A percentile compares a stretch with the other conserved stretches of the same genome.
Evolutionary conservation across 2,888 invertebrate species (phyloP).

Genomic region (Branchellion lobata): DNA sequence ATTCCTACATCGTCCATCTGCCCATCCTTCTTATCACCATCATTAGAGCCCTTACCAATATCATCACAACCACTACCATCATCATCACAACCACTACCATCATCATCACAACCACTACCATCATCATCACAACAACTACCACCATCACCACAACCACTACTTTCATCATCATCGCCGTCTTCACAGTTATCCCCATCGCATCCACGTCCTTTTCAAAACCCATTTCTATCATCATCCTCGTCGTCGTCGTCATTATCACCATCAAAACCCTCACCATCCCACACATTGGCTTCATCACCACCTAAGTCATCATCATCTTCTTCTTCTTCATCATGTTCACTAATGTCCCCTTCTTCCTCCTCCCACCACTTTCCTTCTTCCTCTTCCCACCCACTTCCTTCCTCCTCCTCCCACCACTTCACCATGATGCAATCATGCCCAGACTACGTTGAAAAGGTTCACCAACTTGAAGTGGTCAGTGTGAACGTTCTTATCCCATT

Average conservation of each 20-base stretch:
- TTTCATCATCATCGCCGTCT: not conserved
- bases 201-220: no score
- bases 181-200: not conserved
- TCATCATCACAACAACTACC: no score
- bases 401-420: not conserved
- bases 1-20: no score
- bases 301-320: constrained; percentile 3
- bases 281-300: not conserved
- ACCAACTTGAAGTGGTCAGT: not conserved
- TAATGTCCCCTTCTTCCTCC: not conserved
- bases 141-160: not conserved
- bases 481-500: no score
- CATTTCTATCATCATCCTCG: no score
- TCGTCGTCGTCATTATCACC: not conserved
- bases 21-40: no score
- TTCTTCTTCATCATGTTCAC: not conserved
- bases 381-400: not conserved
- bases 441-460: not conserved
- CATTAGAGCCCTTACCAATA: no score
- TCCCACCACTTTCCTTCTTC: not conserved
- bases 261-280: not conserved
- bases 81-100: no score
- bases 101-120: no score
- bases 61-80: no score
- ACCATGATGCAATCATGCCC: constrained; percentile 15